Evolutionary conservation across 1,140 invertebrate genomes (phyloP).

Genomic region (Neotoxoptera formosana): DNA sequence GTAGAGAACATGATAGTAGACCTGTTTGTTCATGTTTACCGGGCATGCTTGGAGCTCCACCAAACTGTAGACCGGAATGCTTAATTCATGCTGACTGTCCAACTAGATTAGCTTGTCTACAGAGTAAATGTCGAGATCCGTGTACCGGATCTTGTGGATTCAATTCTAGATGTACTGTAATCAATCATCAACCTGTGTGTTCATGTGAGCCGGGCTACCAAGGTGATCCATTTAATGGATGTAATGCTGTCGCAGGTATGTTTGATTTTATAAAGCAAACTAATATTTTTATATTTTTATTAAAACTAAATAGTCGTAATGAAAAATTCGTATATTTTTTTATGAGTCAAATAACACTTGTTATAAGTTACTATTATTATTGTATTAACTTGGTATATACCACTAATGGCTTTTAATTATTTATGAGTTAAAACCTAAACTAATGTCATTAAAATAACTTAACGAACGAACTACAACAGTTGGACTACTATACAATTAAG

Average conservation of each 20-base stretch:
- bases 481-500: neutral
- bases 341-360: neutral
- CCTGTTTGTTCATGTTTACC: slow-evolving; percentile 79
- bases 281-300: neutral
- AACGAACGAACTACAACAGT: slow-evolving; percentile 29
- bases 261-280: neutral
- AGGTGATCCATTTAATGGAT: slow-evolving; percentile 66
- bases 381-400: neutral
- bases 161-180: slow-evolving; percentile 65
- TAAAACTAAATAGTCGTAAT: slow-evolving; percentile 10
- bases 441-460: neutral
- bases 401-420: neutral
- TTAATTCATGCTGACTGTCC: slow-evolving; percentile 65
- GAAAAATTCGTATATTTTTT: neutral
- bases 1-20: slow-evolving; percentile 72
- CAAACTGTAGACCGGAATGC: slow-evolving; percentile 65
- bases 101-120: slow-evolving; percentile 63
- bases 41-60: slow-evolving; percentile 74
- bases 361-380: neutral
- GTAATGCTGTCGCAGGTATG: slow-evolving; percentile 62
- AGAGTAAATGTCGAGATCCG: slow-evolving; percentile 64
- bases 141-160: slow-evolving; percentile 65
- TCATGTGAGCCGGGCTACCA: slow-evolving; percentile 65
- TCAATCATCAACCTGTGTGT: slow-evolving; percentile 66
- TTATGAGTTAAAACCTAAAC: neutral